A percentile compares a stretch with the other conserved stretches of the same genome.
phyloP scores from a whole-genome alignment of 2,113 vertebrate genomes.

The Ptyas mucosa region DNA sequence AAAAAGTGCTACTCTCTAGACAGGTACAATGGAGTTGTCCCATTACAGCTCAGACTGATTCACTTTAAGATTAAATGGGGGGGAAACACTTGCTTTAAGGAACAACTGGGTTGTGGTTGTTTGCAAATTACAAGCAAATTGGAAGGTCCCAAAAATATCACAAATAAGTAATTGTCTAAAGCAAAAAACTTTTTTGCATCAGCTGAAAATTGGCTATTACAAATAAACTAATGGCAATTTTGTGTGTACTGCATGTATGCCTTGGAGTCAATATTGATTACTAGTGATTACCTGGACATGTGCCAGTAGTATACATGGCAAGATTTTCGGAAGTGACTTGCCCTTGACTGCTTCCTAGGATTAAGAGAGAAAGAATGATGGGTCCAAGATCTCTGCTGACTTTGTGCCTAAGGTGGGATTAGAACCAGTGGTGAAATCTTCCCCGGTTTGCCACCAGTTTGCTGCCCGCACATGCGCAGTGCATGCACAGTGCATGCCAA shows the following conservation, averaged over 20 bases:
- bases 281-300: neutral
- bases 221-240: neutral
- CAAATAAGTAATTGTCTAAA: neutral
- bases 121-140: conserved; percentile 3
- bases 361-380: neutral
- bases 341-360: neutral
- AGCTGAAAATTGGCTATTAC: conserved; percentile 20
- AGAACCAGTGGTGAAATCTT: neutral
- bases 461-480: too few species aligned
- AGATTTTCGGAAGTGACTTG: neutral
- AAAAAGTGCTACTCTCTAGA: conserved; percentile 22
- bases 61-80: neutral
- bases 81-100: neutral
- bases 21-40: conserved; percentile 6
- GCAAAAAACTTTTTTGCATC: conserved; percentile 15
- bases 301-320: neutral
- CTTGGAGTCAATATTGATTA: neutral
- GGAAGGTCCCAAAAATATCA: conserved; percentile 28
- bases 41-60: neutral
- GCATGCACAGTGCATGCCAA: too few species aligned
- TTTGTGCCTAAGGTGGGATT: neutral
- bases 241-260: neutral
- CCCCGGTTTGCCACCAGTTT: too few species aligned
- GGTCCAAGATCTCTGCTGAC: neutral
- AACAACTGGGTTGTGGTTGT: fast-evolving